Base-by-base conservation (phyloP, 2,797 vertebrate species). In the Miichthys miiuy region DNA sequence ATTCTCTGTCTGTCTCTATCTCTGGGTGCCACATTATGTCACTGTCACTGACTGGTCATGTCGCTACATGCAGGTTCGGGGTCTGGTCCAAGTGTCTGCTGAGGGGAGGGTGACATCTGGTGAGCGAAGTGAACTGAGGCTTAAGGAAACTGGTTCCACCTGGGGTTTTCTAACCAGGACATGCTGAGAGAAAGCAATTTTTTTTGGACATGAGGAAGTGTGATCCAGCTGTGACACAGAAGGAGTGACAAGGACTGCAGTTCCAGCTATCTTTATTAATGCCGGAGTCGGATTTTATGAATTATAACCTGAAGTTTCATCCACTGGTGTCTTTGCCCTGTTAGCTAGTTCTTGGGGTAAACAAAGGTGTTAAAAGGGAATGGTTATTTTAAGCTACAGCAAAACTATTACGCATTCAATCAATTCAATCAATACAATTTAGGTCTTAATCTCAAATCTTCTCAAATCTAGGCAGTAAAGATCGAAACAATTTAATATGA, bases 71-170 rank as follows among this genome's bases (percentile, higher is more conserved):
- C 85, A 84, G 82, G 79, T 74, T 72, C 34, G 75, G 77, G 82
- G 76, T 75, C 72, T 76, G 80, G 74, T 89, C 86, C 82, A 75
- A 81, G 81, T 77, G 72, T 87, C 82, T 86, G 82, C 81, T 13
- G 71, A 88, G 84, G 79, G 89, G 84, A 92, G 89, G 86, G 86
- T 86, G 92, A 92, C 90, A 93, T 93, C 92, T 92, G 90, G 78
- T 86, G 90, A 90, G 87, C 72, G 38, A 84, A 90, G 82, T 75
- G 72, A 86, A 88, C 81, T 50, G 65, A 75, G 48, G 70, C 72
- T 78, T 64, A 56, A n/a, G 66, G 47, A 85, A 84, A 76, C 63
- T 66, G 50, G 57, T 27, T 85, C 70, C 38, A 60, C 74, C 73
- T 84, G 68, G 9, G n/a, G 1, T 57, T 66, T 65, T 75, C 51